Base-by-base conservation (phyloP, 2,888 invertebrate species). In the Caenorhabditis imperialis region DNA sequence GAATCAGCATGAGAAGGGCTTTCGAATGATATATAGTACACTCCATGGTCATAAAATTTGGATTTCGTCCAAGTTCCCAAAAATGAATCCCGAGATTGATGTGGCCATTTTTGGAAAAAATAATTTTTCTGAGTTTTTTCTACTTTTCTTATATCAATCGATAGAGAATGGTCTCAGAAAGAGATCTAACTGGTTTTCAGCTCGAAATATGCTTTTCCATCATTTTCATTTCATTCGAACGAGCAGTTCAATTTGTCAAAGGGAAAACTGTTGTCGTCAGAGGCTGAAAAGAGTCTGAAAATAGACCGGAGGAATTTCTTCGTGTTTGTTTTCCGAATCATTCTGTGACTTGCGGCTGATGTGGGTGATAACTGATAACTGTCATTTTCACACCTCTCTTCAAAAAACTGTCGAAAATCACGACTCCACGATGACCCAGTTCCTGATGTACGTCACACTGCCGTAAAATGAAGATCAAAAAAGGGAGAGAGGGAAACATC, bases 381-480 rank as follows among this genome's bases (percentile, higher is more conserved):
- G 6, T 30, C 30, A 30, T 30, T 30, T 65, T 65, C 55, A 55
- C 63, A 65, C 63, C 55, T 48, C 40, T 18, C n/a, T 18, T 35
- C 30, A 51, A 61, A 30, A 38, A 18, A 23, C 37, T 27, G 35
- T 23, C 42, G 45, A 54, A 63, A 48, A 53, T 38, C 54, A 63
- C 47, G 35, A 16, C 35, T 38, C 18, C 10, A 48, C 20, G 40
- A 27, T 38, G 47, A 63, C 63, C 48, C 33, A 53, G 38, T 55
- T 65, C 22, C 40, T 62, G 62, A 53, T 44, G 45, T 35, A 45
- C 40, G 37, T 12, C 27, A 38, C n/a, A 37, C 61, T 25, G 22
- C 16, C 50, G 50, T 50, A 61, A 61, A 61, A 51, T 20, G 23
- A 61, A 61, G 53, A 63, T 54, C 62, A 54, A 45, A 23, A 65